These are phyloP conservation scores for Alloscopus bannaensis DNA, from an alignment of 2,888 invertebrate species.

Conservation along the genomic window DNA sequence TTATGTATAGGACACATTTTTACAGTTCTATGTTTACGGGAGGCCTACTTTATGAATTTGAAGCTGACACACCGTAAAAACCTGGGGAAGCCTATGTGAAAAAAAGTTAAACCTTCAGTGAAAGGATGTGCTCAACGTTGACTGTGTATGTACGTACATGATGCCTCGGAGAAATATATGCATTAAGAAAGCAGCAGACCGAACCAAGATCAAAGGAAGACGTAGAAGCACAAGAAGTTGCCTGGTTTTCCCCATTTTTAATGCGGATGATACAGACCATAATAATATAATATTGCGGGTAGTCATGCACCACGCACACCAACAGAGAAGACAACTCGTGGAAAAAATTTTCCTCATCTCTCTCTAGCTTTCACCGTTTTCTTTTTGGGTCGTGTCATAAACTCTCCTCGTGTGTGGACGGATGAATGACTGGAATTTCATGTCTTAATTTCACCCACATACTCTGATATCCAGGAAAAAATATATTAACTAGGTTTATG, in stretches of 20 bases:
- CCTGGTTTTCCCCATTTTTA: conserved; percentile 16
- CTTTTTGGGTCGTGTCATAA: background rate
- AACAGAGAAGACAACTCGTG: background rate
- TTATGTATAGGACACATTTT: too few relatives aligned
- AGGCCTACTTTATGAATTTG: conserved; percentile 49
- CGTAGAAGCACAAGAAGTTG: too few relatives aligned
- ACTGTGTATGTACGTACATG: background rate
- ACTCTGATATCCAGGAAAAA: background rate
- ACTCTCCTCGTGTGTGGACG: background rate
- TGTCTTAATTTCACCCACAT: conserved; percentile 25
- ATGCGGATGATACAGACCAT: conserved; percentile 35
- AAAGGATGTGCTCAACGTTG: too few relatives aligned
- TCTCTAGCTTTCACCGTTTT: conserved; percentile 35
- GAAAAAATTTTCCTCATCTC: background rate
- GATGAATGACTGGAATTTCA: conserved; percentile 21
- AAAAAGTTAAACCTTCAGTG: conserved; percentile 5
- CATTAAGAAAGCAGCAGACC: conserved; percentile 15
- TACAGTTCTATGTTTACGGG: too few relatives aligned
- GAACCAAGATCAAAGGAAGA: conserved; percentile 28
- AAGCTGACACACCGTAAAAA: conserved; percentile 45
- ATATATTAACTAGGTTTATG: conserved; percentile 26
- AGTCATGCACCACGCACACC: conserved; percentile 24
- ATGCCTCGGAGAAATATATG: background rate
- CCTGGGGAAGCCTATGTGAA: conserved; percentile 18
- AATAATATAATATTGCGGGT: conserved; percentile 40